These are phyloP conservation scores for Ophioninae sp. DNA, from an alignment of 2,888 invertebrate species.

Conservation along the genomic window DNA sequence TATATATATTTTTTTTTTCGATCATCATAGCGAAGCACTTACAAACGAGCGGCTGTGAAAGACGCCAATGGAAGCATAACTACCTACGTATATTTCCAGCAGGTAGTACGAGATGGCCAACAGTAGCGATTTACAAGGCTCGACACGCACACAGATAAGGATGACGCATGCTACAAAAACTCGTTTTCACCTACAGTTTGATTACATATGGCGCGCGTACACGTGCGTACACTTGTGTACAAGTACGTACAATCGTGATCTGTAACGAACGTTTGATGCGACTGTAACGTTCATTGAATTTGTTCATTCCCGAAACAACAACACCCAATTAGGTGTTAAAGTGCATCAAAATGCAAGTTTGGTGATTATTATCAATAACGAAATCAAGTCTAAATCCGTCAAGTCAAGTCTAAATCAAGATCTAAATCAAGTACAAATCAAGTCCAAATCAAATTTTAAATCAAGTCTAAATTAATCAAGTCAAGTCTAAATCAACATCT, in stretches of 20 bases:
- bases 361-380: too few relatives aligned
- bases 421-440: too few relatives aligned
- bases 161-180: conserved; percentile 61
- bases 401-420: too few relatives aligned
- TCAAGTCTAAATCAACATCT: too few relatives aligned
- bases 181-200: conserved; percentile 49
- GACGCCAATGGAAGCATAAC: conserved; percentile 37
- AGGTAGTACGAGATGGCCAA: conserved; percentile 41
- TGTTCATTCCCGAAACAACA: conserved; percentile 32
- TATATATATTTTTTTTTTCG: too few relatives aligned
- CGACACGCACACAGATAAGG: conserved; percentile 57
- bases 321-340: not conserved
- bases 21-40: too few relatives aligned
- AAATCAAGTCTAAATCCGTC: too few relatives aligned
- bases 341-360: too few relatives aligned
- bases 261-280: conserved; percentile 49
- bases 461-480: too few relatives aligned
- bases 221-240: conserved; percentile 21
- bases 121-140: conserved; percentile 33
- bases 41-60: not conserved
- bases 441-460: too few relatives aligned
- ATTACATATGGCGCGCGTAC: conserved; percentile 19
- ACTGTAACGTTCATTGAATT: conserved; percentile 56
- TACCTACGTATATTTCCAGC: conserved; percentile 31
- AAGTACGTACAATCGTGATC: conserved; percentile 41